These are phyloP conservation scores for Plecotus auritus DNA, from an alignment of 2,113 vertebrate genomes.

Conservation along the genomic window DNA sequence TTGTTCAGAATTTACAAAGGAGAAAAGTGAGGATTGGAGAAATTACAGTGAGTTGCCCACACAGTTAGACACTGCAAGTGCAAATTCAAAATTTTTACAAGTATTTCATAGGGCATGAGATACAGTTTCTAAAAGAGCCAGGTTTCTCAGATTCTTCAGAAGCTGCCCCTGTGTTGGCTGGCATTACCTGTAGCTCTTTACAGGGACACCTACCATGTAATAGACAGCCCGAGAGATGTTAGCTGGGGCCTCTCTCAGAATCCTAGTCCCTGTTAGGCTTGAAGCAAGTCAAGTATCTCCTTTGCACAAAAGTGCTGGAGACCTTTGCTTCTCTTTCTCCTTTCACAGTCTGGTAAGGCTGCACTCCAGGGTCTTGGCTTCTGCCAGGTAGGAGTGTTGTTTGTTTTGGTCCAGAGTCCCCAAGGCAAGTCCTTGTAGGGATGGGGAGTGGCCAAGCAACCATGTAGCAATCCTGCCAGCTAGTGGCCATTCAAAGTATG, in stretches of 20 bases:
- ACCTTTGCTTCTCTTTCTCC: neutral
- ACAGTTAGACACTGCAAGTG: neutral
- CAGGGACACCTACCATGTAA: neutral
- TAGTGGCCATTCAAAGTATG: conserved; percentile 37
- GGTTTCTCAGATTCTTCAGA: neutral
- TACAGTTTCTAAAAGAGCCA: neutral
- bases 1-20: neutral
- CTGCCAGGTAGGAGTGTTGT: neutral
- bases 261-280: neutral
- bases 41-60: neutral
- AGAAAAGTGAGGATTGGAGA: neutral
- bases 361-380: neutral
- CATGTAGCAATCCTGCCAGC: conserved; percentile 53
- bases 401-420: conserved; percentile 14
- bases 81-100: neutral
- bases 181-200: neutral
- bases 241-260: neutral
- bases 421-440: neutral
- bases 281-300: neutral
- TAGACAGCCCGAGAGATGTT: neutral
- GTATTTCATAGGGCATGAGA: neutral
- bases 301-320: neutral
- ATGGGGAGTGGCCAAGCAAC: neutral
- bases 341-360: neutral
- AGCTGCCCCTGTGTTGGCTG: neutral